Percentiles rank a stretch among this genome's conserved stretches.
These are phyloP conservation scores for Clusia tigrina DNA, from an alignment of 2,888 invertebrate genomes.

Conservation along the genomic window DNA sequence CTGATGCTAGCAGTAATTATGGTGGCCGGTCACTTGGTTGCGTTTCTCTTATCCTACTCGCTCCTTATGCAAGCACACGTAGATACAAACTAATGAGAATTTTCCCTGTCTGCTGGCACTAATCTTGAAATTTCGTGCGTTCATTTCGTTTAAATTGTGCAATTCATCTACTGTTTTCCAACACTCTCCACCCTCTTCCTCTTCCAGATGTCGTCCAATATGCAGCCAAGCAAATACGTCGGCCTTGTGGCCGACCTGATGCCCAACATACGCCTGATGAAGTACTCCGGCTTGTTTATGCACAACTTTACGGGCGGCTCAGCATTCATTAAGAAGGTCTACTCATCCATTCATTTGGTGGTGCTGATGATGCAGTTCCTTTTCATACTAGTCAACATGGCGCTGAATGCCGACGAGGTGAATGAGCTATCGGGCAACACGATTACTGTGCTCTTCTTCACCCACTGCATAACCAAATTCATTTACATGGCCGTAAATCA, in stretches of 20 bases:
- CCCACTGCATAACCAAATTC: constrained; percentile 79
- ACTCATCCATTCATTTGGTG: constrained; percentile 70
- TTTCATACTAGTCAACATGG: constrained; percentile 74
- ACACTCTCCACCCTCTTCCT: constrained; percentile 13
- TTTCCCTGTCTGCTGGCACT: no score
- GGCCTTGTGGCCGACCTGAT: constrained; percentile 85
- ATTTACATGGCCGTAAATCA: constrained; percentile 77
- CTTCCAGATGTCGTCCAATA: constrained; percentile 38
- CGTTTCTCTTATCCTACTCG: no score
- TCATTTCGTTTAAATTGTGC: background rate
- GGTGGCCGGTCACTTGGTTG: no score
- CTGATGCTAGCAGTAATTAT: no score
- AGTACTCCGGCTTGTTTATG: constrained; percentile 79
- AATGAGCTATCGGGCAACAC: constrained; percentile 80
- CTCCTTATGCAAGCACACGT: no score
- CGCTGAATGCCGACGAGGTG: constrained; percentile 76
- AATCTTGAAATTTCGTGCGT: background rate
- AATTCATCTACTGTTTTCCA: constrained; percentile 16
- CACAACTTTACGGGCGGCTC: constrained; percentile 78
- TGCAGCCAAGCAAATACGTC: constrained; percentile 60
- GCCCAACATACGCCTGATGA: constrained; percentile 84
- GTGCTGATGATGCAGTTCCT: constrained; percentile 71
- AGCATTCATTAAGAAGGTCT: constrained; percentile 69
- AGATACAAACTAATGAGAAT: no score
- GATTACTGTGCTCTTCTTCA: constrained; percentile 82